Conservation (phyloP, 1,140 invertebrate species). For the Cheumatopsyche charites region DNA sequence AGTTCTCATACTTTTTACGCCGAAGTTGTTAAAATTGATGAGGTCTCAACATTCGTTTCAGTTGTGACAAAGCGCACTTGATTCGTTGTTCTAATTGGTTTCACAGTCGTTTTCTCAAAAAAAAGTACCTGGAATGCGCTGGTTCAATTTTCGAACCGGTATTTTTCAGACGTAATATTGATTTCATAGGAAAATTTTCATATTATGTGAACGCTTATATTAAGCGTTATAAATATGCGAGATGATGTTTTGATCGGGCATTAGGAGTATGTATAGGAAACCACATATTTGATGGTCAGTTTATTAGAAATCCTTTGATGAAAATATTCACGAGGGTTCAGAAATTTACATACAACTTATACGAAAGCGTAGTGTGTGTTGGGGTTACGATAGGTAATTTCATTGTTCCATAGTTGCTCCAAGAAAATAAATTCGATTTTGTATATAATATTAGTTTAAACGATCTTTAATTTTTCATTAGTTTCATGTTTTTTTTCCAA, state of each 20-base stretch:
- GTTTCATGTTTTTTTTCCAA: too few relatives aligned
- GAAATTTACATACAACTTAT: background rate
- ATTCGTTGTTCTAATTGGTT: slow-evolving; percentile 8
- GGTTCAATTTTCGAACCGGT: too few relatives aligned
- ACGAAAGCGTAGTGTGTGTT: too few relatives aligned
- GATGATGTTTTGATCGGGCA: slow-evolving; percentile 1
- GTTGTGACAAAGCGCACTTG: slow-evolving; percentile 2
- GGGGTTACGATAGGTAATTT: background rate
- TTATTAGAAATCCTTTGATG: slow-evolving; percentile 24
- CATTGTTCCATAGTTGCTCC: background rate
- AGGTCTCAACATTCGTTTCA: background rate
- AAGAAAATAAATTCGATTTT: background rate
- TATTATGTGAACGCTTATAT: too few relatives aligned
- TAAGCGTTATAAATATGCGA: background rate
- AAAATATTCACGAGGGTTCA: background rate
- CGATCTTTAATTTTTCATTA: too few relatives aligned
- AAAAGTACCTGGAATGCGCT: too few relatives aligned
- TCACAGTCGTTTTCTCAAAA: background rate
- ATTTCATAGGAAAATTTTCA: too few relatives aligned
- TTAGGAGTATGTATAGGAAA: slow-evolving; percentile 1
- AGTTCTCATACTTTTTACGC: slow-evolving; percentile 5
- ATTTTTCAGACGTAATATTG: too few relatives aligned
- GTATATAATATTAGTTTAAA: background rate
- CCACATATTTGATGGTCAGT: slow-evolving; percentile 12
- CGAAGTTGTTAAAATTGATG: slow-evolving; percentile 9